Conservation (phyloP, 2,888 invertebrate genomes). For the Diploptera punctata region DNA sequence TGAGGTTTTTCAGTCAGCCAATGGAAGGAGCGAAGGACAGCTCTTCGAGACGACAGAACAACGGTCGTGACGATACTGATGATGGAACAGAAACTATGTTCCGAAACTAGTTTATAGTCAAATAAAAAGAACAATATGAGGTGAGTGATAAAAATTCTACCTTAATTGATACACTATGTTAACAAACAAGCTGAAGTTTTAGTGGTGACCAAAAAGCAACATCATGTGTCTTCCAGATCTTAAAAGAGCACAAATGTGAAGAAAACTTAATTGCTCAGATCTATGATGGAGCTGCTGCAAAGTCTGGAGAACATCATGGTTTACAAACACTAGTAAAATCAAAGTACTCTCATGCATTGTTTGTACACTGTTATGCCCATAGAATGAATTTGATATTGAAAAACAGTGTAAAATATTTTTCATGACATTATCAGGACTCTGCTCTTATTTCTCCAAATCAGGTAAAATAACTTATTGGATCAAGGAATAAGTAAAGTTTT, state of each 20-base stretch:
- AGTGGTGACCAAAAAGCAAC: not conserved
- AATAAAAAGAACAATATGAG: no score
- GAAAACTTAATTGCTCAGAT: constrained; percentile 1
- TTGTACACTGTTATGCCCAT: constrained; percentile 10
- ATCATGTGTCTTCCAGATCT: not conserved
- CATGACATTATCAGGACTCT: no score
- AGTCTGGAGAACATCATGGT: constrained; percentile 1
- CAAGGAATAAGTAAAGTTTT: not conserved
- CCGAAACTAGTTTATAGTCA: no score
- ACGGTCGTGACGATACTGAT: no score
- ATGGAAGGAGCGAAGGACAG: no score
- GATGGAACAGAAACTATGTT: no score
- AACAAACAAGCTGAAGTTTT: no score
- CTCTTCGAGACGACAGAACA: no score
- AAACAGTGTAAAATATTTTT: constrained; percentile 4
- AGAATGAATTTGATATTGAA: constrained; percentile 18
- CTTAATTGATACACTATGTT: no score
- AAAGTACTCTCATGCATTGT: not conserved
- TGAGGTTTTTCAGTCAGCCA: no score
- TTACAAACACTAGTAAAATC: constrained; percentile 1
- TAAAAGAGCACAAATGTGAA: not conserved
- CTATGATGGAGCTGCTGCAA: constrained; percentile 16
- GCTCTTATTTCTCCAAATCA: no score
- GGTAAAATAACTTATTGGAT: not conserved
- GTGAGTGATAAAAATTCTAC: no score